A percentile compares a stretch with the other conserved stretches of the same genome.
These are phyloP conservation scores for Hippocampus guttulatus DNA, from an alignment of 2,113 vertebrate species.

Conservation along the genomic window DNA sequence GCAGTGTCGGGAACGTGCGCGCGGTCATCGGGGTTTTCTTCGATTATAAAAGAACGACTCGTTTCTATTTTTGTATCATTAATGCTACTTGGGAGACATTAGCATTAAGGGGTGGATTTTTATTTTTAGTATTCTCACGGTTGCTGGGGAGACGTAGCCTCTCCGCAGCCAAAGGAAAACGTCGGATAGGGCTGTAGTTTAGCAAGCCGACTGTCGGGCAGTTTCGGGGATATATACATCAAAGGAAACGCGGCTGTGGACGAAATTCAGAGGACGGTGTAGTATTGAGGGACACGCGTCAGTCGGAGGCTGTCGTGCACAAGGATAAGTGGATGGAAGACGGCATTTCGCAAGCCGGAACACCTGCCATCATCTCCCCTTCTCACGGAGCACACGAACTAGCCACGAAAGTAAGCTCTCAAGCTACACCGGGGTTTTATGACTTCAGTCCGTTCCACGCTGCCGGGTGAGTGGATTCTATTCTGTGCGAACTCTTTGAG, in stretches of 20 bases:
- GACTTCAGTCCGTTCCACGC: not conserved
- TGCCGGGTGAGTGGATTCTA: not conserved
- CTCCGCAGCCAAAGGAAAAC: slow-evolving; percentile 24
- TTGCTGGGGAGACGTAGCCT: not conserved
- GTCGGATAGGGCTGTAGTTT: slow-evolving; percentile 44
- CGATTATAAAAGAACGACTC: not conserved
- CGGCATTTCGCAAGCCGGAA: slow-evolving; percentile 37
- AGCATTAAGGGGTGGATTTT: not conserved
- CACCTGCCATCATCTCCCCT: slow-evolving; percentile 34
- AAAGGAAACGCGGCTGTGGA: slow-evolving; percentile 4
- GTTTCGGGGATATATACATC: slow-evolving; percentile 17
- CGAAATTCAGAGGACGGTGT: not conserved
- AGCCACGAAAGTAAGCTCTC: slow-evolving; percentile 57
- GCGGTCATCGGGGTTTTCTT: slow-evolving; percentile 69
- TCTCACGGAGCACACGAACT: slow-evolving; percentile 36
- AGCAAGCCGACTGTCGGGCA: slow-evolving; percentile 39
- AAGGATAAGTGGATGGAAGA: slow-evolving; percentile 40
- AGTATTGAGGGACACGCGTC: not conserved
- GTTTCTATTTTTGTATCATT: not conserved
- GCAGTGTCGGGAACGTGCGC: slow-evolving; percentile 64
- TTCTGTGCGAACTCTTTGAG: not conserved
- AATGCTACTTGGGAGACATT: not conserved
- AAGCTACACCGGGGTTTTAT: slow-evolving; percentile 12
- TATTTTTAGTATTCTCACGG: not conserved
- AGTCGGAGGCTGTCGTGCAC: not conserved